phyloP scores from a whole-genome alignment of 1,140 invertebrate genomes.

The Drosophila asahinai region DNA sequence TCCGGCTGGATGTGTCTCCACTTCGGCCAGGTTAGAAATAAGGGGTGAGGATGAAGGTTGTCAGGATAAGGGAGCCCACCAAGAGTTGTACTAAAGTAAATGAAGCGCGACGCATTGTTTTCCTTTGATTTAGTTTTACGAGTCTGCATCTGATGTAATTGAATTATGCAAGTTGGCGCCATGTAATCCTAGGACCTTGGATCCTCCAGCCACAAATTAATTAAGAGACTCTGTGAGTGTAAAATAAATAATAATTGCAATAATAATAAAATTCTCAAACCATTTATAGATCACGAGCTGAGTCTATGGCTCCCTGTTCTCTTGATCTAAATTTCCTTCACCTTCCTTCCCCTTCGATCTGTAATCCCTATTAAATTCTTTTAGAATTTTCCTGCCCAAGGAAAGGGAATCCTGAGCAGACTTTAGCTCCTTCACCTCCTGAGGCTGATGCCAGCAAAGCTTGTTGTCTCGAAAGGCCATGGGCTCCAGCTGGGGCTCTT shows the following conservation, averaged over 20 bases:
- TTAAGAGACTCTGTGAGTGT: too few species aligned
- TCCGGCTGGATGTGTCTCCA: too few species aligned
- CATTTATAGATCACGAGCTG: too few species aligned
- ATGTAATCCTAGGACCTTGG: too few species aligned
- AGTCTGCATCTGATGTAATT: conserved; percentile 85
- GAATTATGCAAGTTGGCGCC: conserved; percentile 84
- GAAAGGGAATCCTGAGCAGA: not conserved
- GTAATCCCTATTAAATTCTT: not conserved
- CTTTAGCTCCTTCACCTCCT: not conserved
- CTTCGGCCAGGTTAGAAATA: not conserved
- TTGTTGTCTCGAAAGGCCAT: not conserved
- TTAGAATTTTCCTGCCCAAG: not conserved
- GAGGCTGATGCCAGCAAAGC: not conserved
- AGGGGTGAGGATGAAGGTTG: not conserved
- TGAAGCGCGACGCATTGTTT: conserved; percentile 85
- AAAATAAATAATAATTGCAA: too few species aligned
- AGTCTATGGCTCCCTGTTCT: not conserved
- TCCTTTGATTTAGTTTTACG: conserved; percentile 85
- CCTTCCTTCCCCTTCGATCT: not conserved
- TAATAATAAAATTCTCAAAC: too few species aligned
- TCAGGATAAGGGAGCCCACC: not conserved
- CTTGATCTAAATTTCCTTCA: not conserved
- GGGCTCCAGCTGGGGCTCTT: too few species aligned
- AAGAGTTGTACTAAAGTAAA: conserved; percentile 69
- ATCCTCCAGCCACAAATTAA: too few species aligned